Percentiles rank a stretch among this genome's conserved stretches.
Conservation (phyloP, 2,888 invertebrate species). For the Litoditis marina region DNA sequence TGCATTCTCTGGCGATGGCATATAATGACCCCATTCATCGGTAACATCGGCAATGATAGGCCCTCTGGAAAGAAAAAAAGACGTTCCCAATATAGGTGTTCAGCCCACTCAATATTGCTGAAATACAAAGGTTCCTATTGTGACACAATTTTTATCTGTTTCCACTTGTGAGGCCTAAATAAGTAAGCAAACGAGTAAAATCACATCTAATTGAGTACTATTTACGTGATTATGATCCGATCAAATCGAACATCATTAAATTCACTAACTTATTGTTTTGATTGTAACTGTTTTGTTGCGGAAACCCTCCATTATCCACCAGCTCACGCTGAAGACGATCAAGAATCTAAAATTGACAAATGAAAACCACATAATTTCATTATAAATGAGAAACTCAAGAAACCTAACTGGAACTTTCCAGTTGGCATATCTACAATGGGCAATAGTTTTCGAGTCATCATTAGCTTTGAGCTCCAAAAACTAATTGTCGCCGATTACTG, state of each 20-base stretch:
- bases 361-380: background rate
- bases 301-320: conserved; percentile 12
- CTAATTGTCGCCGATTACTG: background rate
- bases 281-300: conserved; percentile 12
- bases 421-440: too few species aligned
- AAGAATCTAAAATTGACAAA: conserved; percentile 14
- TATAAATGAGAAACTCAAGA: background rate
- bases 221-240: too few species aligned
- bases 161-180: too few species aligned
- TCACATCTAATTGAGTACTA: too few species aligned
- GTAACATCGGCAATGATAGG: conserved; percentile 56
- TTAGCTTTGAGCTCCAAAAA: background rate
- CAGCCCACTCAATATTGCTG: background rate
- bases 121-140: background rate
- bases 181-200: too few species aligned
- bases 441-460: background rate
- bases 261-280: background rate
- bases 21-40: too few species aligned
- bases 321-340: conserved; percentile 22
- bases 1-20: too few species aligned
- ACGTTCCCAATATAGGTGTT: background rate
- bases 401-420: too few species aligned
- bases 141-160: too few species aligned
- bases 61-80: conserved; percentile 14
- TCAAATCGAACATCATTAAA: background rate